Base-by-base conservation (phyloP, 1,140 invertebrate genomes). In the Scaptomyza hsui region DNA sequence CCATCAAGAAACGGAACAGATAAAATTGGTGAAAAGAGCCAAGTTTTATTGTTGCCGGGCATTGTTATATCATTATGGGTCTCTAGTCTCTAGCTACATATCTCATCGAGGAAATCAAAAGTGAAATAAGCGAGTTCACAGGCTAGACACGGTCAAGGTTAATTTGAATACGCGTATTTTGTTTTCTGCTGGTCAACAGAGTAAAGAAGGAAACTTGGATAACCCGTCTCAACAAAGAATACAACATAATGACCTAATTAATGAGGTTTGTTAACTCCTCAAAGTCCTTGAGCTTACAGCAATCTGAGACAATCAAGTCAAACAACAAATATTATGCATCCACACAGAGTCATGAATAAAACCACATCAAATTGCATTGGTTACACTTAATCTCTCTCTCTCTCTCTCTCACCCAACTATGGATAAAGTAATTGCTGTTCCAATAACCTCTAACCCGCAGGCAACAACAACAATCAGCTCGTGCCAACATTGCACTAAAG, bases 361-460 rank as follows among this genome's bases (percentile, higher is more conserved):
- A 16, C 21, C 24, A 5, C n/a, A 44, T 3, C 7, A 19, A 10
- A n/a, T 12, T 44, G 41, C 9, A 19, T 18, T 44, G 9, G 6
- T 7, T 6, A 26, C 21, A 39, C 13, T 13, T 1, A 9, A 4
- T 1, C 4, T 6, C 4, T 7, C 21, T 6, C 13, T 13, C 1
- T 29, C 24, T 1, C 4, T 6, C 4, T 7, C 21, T 6, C 3
- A 24, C 10, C 3, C 9, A 21, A 37, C 35, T 41, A 55, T 41
- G 13, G 18, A 7, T 13, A 10, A 24, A 37, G 67, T 77, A 85
- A 72, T 76, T 70, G 72, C 59, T 73, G 81, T 76, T 83, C 80
- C 80, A 86, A 79, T 83, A 85, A 80, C 76, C 77, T 72, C 63
- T 60, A 83, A 60, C 79, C 79, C 63, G 67, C 16, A 37, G 78